A percentile compares a stretch with the other conserved stretches of the same genome.
Conservation (phyloP, 1,140 invertebrate species). For the Hycleus phaleratus region DNA sequence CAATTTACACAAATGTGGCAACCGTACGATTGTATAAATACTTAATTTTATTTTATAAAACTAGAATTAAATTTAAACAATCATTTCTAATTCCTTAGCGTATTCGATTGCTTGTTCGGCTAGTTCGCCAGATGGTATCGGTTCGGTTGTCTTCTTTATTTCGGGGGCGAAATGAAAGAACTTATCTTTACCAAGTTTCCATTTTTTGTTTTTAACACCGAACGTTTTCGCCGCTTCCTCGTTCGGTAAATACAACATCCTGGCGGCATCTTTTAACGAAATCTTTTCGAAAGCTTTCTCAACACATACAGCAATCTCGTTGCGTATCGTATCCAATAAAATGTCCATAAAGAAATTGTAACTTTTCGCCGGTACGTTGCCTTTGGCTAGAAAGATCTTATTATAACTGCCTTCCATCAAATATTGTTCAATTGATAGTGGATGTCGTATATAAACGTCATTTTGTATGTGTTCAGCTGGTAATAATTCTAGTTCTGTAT, state of each 20-base stretch:
- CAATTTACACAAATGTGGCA: slow-evolving; percentile 57
- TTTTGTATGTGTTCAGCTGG: slow-evolving; percentile 85
- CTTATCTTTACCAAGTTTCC: slow-evolving; percentile 71
- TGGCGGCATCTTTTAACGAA: slow-evolving; percentile 75
- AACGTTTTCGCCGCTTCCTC: slow-evolving; percentile 72
- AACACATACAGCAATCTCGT: slow-evolving; percentile 93
- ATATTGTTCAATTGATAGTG: slow-evolving; percentile 94
- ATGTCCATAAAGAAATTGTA: slow-evolving; percentile 98
- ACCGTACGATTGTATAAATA: slow-evolving; percentile 35
- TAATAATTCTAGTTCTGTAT: slow-evolving; percentile 94
- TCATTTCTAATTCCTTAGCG: slow-evolving; percentile 97
- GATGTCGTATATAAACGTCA: slow-evolving; percentile 92
- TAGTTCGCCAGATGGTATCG: slow-evolving; percentile 82
- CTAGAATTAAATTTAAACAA: slow-evolving; percentile 64
- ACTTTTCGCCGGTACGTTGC: slow-evolving; percentile 90
- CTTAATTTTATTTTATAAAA: background rate
- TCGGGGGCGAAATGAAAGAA: slow-evolving; percentile 70
- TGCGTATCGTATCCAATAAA: slow-evolving; percentile 87
- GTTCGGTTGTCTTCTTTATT: slow-evolving; percentile 67
- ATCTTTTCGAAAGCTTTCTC: slow-evolving; percentile 94
- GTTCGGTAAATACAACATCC: slow-evolving; percentile 81
- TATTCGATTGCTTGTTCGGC: slow-evolving; percentile 94
- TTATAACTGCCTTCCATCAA: slow-evolving; percentile 99
- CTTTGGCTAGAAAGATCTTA: slow-evolving; percentile 81
- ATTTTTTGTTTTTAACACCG: slow-evolving; percentile 63